Evolutionary conservation across 2,113 vertebrate genomes (phyloP).

Genomic region (Alectura lathami): DNA sequence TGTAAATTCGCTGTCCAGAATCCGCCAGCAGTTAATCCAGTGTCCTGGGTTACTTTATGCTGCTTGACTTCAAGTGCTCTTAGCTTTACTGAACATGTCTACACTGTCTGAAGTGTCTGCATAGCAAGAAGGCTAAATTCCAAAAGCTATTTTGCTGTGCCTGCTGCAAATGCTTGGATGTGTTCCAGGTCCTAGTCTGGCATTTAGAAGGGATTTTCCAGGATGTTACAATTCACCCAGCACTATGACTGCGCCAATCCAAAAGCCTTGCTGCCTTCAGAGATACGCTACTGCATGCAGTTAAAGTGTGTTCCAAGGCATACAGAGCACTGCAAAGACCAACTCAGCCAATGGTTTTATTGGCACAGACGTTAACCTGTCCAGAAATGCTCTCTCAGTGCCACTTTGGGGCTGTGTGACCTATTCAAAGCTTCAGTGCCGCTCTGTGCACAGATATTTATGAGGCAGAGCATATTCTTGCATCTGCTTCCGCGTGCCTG

Average conservation of each 20-base stretch:
- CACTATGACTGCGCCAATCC: conserved; percentile 33
- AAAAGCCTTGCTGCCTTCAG: conserved; percentile 50
- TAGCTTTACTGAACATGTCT: conserved; percentile 1
- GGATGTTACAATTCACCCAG: conserved; percentile 56
- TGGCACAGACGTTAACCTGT: neutral
- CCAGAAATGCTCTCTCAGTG: neutral
- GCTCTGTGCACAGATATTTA: neutral
- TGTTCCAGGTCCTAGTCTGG: conserved; percentile 55
- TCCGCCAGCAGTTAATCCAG: conserved; percentile 1
- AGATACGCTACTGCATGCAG: conserved; percentile 5
- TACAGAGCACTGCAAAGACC: conserved; percentile 5
- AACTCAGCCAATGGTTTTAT: conserved; percentile 5
- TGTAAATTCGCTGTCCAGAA: neutral
- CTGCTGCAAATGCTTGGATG: conserved; percentile 51
- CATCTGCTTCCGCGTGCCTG: neutral
- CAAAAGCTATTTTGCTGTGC: conserved; percentile 57
- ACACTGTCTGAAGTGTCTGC: neutral
- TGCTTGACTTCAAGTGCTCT: conserved; percentile 48
- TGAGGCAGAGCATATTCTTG: neutral
- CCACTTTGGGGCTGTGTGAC: neutral
- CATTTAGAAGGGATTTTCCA: conserved; percentile 69
- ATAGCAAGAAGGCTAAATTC: neutral
- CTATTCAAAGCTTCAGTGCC: neutral
- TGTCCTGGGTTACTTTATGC: conserved; percentile 3
- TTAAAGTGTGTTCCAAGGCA: conserved; percentile 19